Conservation (phyloP, 2,113 vertebrate genomes). For the Dendropsophus ebraccatus region DNA sequence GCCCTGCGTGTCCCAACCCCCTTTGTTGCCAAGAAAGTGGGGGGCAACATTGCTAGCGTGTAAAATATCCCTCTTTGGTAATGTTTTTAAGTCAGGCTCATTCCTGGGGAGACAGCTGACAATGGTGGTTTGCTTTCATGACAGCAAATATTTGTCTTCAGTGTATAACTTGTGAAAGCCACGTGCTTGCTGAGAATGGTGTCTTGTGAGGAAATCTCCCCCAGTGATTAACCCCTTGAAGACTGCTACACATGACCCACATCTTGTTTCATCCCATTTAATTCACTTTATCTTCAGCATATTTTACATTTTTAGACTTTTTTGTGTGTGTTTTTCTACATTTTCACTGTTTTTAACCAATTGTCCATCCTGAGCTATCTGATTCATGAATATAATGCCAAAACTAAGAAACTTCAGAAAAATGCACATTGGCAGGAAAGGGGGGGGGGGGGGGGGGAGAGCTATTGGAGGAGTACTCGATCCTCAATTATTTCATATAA, state of each 20-base stretch:
- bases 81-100: neutral
- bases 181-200: neutral
- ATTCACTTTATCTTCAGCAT: neutral
- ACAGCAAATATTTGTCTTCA: constrained; percentile 36
- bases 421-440: neutral
- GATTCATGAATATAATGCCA: neutral
- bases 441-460: neutral
- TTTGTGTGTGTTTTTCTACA: no score
- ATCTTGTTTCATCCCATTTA: neutral
- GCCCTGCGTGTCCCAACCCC: neutral
- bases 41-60: neutral
- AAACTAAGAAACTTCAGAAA: no score
- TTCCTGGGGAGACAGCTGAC: constrained; percentile 15
- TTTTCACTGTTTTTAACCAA: neutral
- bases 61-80: neutral
- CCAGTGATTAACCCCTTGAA: neutral
- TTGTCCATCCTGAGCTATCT: neutral
- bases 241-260: neutral
- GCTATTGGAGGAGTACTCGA: neutral
- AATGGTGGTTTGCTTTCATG: neutral
- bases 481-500: neutral
- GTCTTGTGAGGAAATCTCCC: neutral
- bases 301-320: no score
- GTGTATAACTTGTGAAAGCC: constrained; percentile 29
- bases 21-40: neutral